Evolutionary conservation across 2,797 vertebrate species (phyloP).

Genomic region (Fistularia commersonii): DNA sequence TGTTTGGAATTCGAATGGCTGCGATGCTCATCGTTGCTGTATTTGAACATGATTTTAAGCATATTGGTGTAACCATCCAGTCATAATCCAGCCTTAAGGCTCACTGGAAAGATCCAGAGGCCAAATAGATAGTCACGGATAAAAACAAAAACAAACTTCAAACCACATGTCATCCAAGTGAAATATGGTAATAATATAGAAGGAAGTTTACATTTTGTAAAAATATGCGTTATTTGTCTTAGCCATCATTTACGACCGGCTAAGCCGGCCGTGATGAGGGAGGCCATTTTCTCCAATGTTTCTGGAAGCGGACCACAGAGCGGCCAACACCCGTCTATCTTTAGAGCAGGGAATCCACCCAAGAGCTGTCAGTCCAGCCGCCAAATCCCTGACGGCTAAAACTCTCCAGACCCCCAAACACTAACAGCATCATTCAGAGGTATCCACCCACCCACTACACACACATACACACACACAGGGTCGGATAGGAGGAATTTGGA

Average conservation of each 20-base stretch:
- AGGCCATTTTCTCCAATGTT: slow-evolving; percentile 63
- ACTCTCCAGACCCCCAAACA: slow-evolving; percentile 60
- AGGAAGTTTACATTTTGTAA: slow-evolving; percentile 73
- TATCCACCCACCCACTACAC: too few species aligned
- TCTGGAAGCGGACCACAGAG: slow-evolving; percentile 70
- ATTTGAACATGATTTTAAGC: slow-evolving; percentile 37
- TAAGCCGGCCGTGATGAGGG: slow-evolving; percentile 47
- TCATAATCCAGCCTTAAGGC: slow-evolving; percentile 48
- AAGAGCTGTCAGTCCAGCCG: slow-evolving; percentile 64
- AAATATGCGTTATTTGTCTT: slow-evolving; percentile 78
- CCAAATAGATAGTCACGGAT: slow-evolving; percentile 46
- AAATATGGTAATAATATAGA: slow-evolving; percentile 74
- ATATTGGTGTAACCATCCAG: slow-evolving; percentile 31
- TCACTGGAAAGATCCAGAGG: slow-evolving; percentile 43
- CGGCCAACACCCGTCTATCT: slow-evolving; percentile 79
- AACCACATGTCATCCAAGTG: slow-evolving; percentile 58
- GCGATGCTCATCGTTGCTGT: slow-evolving; percentile 28
- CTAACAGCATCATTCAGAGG: slow-evolving; percentile 54
- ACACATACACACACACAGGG: slow-evolving; percentile 7
- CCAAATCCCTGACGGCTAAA: slow-evolving; percentile 56
- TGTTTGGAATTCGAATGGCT: slow-evolving; percentile 32
- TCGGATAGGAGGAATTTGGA: too few species aligned
- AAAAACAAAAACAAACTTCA: slow-evolving; percentile 62
- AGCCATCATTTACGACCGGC: slow-evolving; percentile 56
- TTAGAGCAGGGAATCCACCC: slow-evolving; percentile 77